Evolutionary conservation across 2,888 invertebrate species (phyloP).

Genomic region (Zaprionus bogoriensis): DNA sequence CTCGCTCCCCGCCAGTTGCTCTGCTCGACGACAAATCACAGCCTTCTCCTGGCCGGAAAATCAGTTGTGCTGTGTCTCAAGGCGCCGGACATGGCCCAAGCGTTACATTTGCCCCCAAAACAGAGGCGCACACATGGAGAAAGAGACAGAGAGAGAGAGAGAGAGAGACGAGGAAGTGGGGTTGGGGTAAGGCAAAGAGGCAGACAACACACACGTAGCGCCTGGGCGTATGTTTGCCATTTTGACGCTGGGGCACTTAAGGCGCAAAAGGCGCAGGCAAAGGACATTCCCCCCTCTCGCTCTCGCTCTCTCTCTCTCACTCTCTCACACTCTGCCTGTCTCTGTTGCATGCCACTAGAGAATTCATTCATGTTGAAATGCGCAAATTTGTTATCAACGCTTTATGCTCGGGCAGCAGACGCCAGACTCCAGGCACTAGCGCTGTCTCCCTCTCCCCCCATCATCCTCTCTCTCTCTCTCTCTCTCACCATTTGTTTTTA

Average conservation of each 20-base stretch:
- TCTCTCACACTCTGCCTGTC: constrained; percentile 7
- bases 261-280: constrained; percentile 42
- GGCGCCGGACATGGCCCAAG: constrained; percentile 36
- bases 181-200: too few relatives aligned
- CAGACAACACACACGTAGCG: constrained; percentile 26
- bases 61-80: constrained; percentile 41
- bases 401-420: constrained; percentile 57
- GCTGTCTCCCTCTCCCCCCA: neutral
- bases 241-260: constrained; percentile 68
- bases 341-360: constrained; percentile 65
- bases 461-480: constrained; percentile 1
- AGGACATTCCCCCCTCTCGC: constrained; percentile 19
- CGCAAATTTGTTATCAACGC: constrained; percentile 80
- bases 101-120: constrained; percentile 49
- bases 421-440: too few relatives aligned
- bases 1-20: neutral
- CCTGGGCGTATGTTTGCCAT: constrained; percentile 65
- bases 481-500: constrained; percentile 61
- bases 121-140: constrained; percentile 17
- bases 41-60: constrained; percentile 1
- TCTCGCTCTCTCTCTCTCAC: constrained; percentile 10
- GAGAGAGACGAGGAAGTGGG: constrained; percentile 11
- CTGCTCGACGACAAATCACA: neutral
- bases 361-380: constrained; percentile 80
- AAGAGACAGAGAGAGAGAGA: neutral